Base-by-base conservation (phyloP, 2,113 vertebrate species). In the Pheucticus melanocephalus region DNA sequence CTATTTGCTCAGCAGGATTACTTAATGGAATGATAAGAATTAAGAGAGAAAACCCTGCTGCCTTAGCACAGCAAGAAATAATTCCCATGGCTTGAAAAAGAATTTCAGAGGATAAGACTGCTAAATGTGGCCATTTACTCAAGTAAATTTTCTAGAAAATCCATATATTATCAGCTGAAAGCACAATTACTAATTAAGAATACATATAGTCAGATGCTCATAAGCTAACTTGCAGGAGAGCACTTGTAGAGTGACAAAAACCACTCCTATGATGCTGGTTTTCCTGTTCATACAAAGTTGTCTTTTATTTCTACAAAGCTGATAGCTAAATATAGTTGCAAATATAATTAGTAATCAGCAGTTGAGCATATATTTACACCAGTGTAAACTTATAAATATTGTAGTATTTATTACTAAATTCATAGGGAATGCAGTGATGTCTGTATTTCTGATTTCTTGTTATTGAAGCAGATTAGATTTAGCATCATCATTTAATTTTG, bases 1-100 rank as follows among this genome's bases (percentile, higher is more conserved):
- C 45, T 92, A 85, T 92, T 91, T 90, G 63, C 90, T 93, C 75
- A 82, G 66, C 0, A 21, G 71, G 54, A 76, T 92, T 95, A 73
- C 78, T 90, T 96, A 93, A 94, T 92, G 47, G 78, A 76, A 96
- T 90, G 14, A 81, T 71, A 93, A 88, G 91, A 94, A 93, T 93
- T 93, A 96, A 90, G 70, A 84, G 61, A 89, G 71, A 88, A 96
- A 92, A 66, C 64, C 76, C 68, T 71, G 64, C 85, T 96, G 92
- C 61, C 80, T 94, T 79, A 53, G 44, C 90, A 75, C 85, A 95
- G 95, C 90, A 94, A 93, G 93, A 93, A 93, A 64, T 84, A 90
- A 92, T 83, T 93, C 85, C 65, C 47, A 81, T 88, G 56, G 76
- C 20, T 92, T 92, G 88, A 71, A 88, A 95, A 95, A 88, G 27